Conservation (phyloP, 2,888 invertebrate species). For the Linnaemya tessellans region DNA sequence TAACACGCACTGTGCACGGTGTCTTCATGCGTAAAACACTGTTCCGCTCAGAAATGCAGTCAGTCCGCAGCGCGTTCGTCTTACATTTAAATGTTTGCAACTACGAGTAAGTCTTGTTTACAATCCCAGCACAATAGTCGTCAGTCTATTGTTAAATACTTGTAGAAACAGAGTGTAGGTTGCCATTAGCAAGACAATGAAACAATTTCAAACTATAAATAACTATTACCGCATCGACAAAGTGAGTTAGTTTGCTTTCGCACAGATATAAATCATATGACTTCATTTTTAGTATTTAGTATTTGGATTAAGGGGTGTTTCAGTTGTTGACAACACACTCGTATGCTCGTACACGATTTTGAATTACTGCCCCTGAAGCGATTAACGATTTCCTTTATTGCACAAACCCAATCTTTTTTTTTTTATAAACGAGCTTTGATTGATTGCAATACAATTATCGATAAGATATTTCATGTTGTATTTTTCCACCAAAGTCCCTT, state of each 20-base stretch:
- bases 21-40: not conserved
- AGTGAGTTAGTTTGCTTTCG: slow-evolving; percentile 23
- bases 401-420: slow-evolving; percentile 13
- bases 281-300: slow-evolving; percentile 44
- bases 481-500: slow-evolving; percentile 36
- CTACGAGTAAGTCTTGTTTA: slow-evolving; percentile 52
- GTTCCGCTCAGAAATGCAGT: too few relatives aligned
- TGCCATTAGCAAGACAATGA: slow-evolving; percentile 2
- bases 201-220: not conserved
- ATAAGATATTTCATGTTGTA: slow-evolving; percentile 8
- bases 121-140: slow-evolving; percentile 24
- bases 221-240: slow-evolving; percentile 2
- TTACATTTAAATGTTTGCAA: slow-evolving; percentile 18
- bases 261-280: slow-evolving; percentile 33
- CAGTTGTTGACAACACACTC: slow-evolving; percentile 25
- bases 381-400: slow-evolving; percentile 4
- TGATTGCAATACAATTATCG: slow-evolving; percentile 46
- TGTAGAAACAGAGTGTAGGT: slow-evolving; percentile 16
- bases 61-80: too few relatives aligned
- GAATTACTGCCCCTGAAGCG: slow-evolving; percentile 31
- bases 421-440: slow-evolving; percentile 49
- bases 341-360: not conserved
- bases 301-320: slow-evolving; percentile 51
- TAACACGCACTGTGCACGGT: not conserved
- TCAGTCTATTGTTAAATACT: slow-evolving; percentile 31